Base-by-base conservation (phyloP, 1,140 invertebrate genomes). In the Lepidurus packardi region DNA sequence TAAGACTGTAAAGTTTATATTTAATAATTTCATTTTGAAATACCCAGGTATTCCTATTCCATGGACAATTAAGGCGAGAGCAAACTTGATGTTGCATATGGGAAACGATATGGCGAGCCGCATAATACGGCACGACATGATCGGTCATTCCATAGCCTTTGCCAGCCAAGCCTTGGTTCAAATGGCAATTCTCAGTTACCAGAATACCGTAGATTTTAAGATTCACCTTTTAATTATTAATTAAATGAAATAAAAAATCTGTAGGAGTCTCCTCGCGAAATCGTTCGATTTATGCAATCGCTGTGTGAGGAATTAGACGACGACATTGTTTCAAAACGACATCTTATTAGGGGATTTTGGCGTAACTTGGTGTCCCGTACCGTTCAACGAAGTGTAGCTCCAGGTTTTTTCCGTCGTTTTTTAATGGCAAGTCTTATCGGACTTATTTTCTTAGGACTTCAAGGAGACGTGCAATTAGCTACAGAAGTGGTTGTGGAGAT, bases 71-170 rank as follows among this genome's bases (percentile, higher is more conserved):
- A 65, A 65, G 13, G 53, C 53, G 6, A 13, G 53, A 16, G 53
- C 53, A 7, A 65, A 65, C 21, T 65, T 65, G 21, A 65, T 16
- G 53, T 7, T 65, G 9, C 16, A 65, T 65, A n/a, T 65, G 53
- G 21, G 53, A 7, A 65, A n/a, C 7, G 53, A 65, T 2, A 7
- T 65, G 21, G 7, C 53, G 53, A 65, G 53, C 53, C 21, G 21
- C 9, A 65, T 65, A 65, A 65, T 65, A n/a, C 53, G 53, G 16
- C 53, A 65, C 53, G 53, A 65, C 21, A 65, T 65, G 53, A 65
- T 7, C 6, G 53, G 13, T 8, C 53, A 65, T n/a, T 65, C 53
- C 53, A 65, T 65, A 65, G 13, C 16, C 53, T 9, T 7, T 9
- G 53, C 53, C 53, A n/a, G 53, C 53, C 16, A 65, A 65, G 16